Conservation (phyloP, 1,140 invertebrate genomes). For the Drosophila willistoni region DNA sequence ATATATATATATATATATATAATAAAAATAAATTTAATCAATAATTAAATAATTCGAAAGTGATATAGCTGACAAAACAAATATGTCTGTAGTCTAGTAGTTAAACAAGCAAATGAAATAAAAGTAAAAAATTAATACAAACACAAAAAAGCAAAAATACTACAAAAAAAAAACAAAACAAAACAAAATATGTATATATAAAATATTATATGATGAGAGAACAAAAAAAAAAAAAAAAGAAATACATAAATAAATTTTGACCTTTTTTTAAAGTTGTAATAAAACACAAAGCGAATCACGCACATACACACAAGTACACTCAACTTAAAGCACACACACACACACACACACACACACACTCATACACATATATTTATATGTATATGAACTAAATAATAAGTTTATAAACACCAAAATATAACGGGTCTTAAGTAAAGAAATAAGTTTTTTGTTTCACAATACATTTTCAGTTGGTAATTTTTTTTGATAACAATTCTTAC, state of each 20-base stretch:
- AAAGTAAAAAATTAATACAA: background rate
- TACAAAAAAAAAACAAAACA: conserved; percentile 25
- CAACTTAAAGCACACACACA: conserved; percentile 17
- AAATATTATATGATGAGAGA: conserved; percentile 36
- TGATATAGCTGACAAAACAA: conserved; percentile 80
- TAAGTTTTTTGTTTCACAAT: conserved; percentile 13
- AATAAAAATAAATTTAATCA: conserved; percentile 63
- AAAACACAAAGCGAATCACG: conserved; percentile 63
- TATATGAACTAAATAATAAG: conserved; percentile 53
- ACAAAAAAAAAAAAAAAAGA: conserved; percentile 36
- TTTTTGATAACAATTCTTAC: no score
- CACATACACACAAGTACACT: conserved; percentile 31
- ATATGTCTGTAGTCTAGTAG: conserved; percentile 79
- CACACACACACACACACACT: conserved; percentile 14
- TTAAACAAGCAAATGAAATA: conserved; percentile 45
- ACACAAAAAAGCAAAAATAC: conserved; percentile 34
- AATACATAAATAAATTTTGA: conserved; percentile 39
- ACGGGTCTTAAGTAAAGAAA: conserved; percentile 71
- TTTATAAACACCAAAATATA: conserved; percentile 69
- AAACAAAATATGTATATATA: conserved; percentile 13
- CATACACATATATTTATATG: conserved; percentile 7
- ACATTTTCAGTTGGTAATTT: background rate
- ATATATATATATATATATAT: conserved; percentile 47
- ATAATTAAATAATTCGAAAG: conserved; percentile 80
- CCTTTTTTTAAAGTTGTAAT: conserved; percentile 48